A percentile compares a stretch with the other conserved stretches of the same genome.
These are phyloP conservation scores for Matsumurasca onukii DNA, from an alignment of 1,140 invertebrate species.

Conservation along the genomic window DNA sequence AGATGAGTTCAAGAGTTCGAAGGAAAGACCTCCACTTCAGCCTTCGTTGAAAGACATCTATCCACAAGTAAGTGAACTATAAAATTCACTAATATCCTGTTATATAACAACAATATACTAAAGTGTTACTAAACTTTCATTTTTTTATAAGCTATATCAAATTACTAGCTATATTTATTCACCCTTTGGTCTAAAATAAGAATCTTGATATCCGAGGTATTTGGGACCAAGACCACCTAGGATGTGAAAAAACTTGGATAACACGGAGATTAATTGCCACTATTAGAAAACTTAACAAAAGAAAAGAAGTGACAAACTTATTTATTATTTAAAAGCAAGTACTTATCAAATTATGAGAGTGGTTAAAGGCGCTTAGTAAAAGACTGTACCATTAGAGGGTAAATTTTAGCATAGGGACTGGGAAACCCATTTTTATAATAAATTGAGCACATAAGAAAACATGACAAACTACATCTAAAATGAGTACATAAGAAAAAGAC, in stretches of 20 bases:
- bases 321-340: no score
- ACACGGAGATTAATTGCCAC: neutral
- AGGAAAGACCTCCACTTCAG: neutral
- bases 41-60: conserved; percentile 6
- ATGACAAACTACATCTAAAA: no score
- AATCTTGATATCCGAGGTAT: neutral
- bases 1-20: conserved; percentile 9
- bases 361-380: neutral
- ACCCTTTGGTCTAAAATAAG: neutral
- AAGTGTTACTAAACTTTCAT: neutral
- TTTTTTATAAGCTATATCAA: neutral
- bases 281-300: neutral
- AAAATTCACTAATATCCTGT: neutral
- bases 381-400: no score
- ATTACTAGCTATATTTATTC: neutral
- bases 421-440: neutral
- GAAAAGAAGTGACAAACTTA: neutral
- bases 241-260: no score
- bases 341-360: neutral
- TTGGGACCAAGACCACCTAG: no score
- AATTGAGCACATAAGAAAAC: neutral
- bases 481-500: no score
- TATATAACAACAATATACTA: neutral
- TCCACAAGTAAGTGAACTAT: conserved; percentile 17
- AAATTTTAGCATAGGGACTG: neutral